Evolutionary conservation across 2,113 vertebrate genomes (phyloP).

Genomic region (Sarotherodon lohbergeri): DNA sequence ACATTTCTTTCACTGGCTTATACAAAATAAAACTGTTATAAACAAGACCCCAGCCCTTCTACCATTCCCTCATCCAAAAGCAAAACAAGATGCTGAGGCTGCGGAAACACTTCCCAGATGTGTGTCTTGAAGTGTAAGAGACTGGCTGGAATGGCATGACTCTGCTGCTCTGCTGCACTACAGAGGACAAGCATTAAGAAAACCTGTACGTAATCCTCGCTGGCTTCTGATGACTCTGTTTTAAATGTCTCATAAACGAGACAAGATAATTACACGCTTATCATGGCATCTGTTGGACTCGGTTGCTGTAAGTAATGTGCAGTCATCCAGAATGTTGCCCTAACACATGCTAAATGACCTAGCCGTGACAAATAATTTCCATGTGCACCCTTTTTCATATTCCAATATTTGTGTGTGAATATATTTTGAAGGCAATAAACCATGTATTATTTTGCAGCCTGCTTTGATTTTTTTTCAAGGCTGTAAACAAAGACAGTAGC

Average conservation of each 20-base stretch:
- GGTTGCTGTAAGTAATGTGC: background rate
- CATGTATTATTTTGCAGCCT: background rate
- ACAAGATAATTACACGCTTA: background rate
- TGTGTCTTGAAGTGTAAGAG: slow-evolving; percentile 3
- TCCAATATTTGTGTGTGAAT: background rate
- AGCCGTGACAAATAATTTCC: slow-evolving; percentile 10
- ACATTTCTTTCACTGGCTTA: slow-evolving; percentile 16
- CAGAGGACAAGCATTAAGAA: background rate
- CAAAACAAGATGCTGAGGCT: slow-evolving; percentile 49
- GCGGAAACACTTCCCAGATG: slow-evolving; percentile 51
- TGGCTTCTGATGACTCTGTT: slow-evolving; percentile 1
- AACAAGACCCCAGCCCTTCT: slow-evolving; percentile 19
- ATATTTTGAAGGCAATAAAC: background rate
- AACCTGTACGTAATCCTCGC: background rate
- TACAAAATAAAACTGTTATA: slow-evolving; percentile 31
- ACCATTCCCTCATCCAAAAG: slow-evolving; percentile 16
- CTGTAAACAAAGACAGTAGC: background rate
- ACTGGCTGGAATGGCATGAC: background rate
- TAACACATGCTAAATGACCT: background rate
- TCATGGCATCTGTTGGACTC: background rate
- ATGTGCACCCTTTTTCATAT: background rate
- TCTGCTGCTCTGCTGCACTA: background rate
- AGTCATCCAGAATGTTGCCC: background rate
- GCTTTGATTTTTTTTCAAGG: background rate
- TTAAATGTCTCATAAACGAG: background rate